Evolutionary conservation across 2,888 invertebrate species (phyloP).

Genomic region (Brachypterus glaber): DNA sequence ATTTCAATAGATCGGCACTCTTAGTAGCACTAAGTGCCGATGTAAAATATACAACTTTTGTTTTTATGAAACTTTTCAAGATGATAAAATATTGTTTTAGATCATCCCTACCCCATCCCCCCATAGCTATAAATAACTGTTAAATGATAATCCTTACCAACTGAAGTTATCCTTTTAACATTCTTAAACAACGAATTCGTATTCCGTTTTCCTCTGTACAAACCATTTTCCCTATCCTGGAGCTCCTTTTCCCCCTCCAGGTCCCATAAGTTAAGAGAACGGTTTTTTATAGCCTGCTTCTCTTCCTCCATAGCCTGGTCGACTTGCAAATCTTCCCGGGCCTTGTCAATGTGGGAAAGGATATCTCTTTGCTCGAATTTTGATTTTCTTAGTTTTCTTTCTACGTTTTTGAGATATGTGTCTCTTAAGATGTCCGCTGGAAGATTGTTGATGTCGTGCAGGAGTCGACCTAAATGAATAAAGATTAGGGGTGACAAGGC

Average conservation of each 20-base stretch:
- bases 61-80: no score
- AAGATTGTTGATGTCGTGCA: slow-evolving; percentile 36
- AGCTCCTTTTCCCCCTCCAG: slow-evolving; percentile 49
- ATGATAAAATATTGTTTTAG: no score
- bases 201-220: slow-evolving; percentile 32
- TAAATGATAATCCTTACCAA: slow-evolving; percentile 30
- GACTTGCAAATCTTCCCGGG: slow-evolving; percentile 34
- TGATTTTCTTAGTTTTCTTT: slow-evolving; percentile 33
- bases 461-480: slow-evolving; percentile 32
- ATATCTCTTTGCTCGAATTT: slow-evolving; percentile 38
- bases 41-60: no score
- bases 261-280: slow-evolving; percentile 43
- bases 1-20: no score
- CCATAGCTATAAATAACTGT: slow-evolving; percentile 2
- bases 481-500: no score
- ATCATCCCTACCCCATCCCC: slow-evolving; percentile 12
- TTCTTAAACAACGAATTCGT: slow-evolving; percentile 19
- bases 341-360: slow-evolving; percentile 31
- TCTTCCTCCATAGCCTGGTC: slow-evolving; percentile 32
- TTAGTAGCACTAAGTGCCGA: no score
- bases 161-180: slow-evolving; percentile 35
- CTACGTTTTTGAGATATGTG: slow-evolving; percentile 37
- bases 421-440: slow-evolving; percentile 40
- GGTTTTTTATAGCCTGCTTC: slow-evolving; percentile 25
- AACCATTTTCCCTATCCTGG: slow-evolving; percentile 38